These are phyloP conservation scores for Nemoura dubitans DNA, from an alignment of 2,888 invertebrate genomes.

Conservation along the genomic window DNA sequence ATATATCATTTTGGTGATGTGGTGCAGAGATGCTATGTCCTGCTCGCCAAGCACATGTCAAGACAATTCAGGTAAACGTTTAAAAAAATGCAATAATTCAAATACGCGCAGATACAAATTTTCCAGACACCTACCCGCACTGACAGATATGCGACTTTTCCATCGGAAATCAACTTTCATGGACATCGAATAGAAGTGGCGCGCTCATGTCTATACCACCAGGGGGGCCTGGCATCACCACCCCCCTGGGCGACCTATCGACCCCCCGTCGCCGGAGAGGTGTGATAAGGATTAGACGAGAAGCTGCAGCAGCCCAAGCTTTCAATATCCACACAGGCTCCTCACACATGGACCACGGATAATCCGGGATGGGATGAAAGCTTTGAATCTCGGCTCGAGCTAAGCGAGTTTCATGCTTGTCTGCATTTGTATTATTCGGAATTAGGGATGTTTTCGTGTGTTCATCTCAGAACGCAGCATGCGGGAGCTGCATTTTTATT, in stretches of 20 bases:
- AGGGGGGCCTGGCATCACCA: not conserved
- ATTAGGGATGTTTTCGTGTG: constrained; percentile 15
- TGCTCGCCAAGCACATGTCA: too few relatives aligned
- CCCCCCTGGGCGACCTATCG: not conserved
- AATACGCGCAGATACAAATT: too few relatives aligned
- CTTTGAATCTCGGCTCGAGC: not conserved
- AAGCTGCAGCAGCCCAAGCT: not conserved
- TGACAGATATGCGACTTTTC: not conserved
- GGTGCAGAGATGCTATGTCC: too few relatives aligned
- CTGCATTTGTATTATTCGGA: constrained; percentile 25
- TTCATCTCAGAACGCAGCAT: not conserved
- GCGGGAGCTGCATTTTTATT: not conserved
- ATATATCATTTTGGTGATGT: too few relatives aligned
- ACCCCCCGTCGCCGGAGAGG: not conserved
- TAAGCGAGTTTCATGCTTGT: constrained; percentile 37
- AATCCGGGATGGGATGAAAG: constrained; percentile 28
- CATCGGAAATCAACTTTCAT: not conserved
- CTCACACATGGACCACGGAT: not conserved
- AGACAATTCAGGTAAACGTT: too few relatives aligned
- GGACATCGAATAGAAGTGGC: not conserved
- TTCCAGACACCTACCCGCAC: too few relatives aligned
- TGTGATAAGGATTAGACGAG: constrained; percentile 21
- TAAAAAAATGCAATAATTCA: not conserved
- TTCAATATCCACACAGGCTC: not conserved
- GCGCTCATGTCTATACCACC: not conserved